These are phyloP conservation scores for Gymnothorax javanicus DNA, from an alignment of 2,797 vertebrate genomes.

Conservation along the genomic window DNA sequence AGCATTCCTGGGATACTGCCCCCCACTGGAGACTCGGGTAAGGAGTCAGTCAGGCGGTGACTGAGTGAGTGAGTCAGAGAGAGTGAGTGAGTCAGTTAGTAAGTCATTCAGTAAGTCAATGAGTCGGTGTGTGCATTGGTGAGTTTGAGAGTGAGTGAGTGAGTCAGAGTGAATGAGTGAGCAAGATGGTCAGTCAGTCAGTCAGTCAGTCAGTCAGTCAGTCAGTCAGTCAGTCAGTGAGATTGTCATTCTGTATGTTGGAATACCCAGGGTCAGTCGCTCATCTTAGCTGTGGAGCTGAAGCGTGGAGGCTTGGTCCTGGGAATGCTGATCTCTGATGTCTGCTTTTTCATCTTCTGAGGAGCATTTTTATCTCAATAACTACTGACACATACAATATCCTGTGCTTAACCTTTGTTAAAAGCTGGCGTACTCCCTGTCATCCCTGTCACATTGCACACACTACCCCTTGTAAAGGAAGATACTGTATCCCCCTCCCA, in stretches of 20 bases:
- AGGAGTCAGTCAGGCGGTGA: slow-evolving; percentile 30
- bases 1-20: slow-evolving; percentile 77
- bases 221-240: too few relatives aligned
- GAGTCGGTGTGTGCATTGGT: too few relatives aligned
- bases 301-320: not conserved
- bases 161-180: too few relatives aligned
- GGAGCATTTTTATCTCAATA: not conserved
- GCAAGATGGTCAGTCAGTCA: too few relatives aligned
- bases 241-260: too few relatives aligned
- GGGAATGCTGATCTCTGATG: not conserved
- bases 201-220: too few relatives aligned
- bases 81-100: too few relatives aligned
- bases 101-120: too few relatives aligned
- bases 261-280: not conserved
- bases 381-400: not conserved
- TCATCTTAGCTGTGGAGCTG: not conserved
- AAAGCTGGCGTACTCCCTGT: not conserved
- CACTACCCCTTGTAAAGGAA: not conserved
- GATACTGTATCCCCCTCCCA: not conserved
- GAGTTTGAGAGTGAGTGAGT: too few relatives aligned
- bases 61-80: too few relatives aligned
- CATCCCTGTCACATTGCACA: too few relatives aligned
- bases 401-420: not conserved
- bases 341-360: not conserved
- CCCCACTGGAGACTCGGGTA: slow-evolving; percentile 61